Evolutionary conservation across 2,888 invertebrate species (phyloP), one percentile per base, ranked within the genome.

Genomic region (Crematogaster levior): DNA sequence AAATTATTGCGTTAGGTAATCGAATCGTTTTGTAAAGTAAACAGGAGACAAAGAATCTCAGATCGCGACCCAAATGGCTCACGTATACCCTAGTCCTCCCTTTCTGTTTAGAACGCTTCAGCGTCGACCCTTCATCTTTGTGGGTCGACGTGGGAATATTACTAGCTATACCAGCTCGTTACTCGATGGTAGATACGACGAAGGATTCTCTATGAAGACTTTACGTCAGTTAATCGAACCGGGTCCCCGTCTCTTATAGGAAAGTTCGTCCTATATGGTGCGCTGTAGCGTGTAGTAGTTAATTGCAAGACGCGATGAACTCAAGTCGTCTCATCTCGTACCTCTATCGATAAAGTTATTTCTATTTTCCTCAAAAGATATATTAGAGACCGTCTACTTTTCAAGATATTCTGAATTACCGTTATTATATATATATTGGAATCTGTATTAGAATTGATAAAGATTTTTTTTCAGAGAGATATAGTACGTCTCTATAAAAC

Each of bases 111-210:
- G 27, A 37, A 30, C 34, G 21, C 46, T 56, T 34, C 12, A 40
- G 3, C 40, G 34, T 70, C 80, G 61, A 68, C 63, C 72, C 80
- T 74, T 4, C 77, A 27, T 60, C 70, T 24, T 51, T 56, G 65
- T 60, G 46, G 24, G 51, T 74, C 83, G 82, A 74, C 87, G 88
- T 91, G 89, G 89, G 90, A 90, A 90, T 90, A 86, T 88, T 85
- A 86, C 81, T 86, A 81, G 85, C 77, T 75, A 88, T 81, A 72
- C 84, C 63, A 77, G 74, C 88, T 89, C 88, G 90, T 91, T 90
- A 91, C 87, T 86, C 81, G 84, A 88, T 80, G 75, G 63, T 53
- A 79, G 83, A 84, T 77, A 85, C 80, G 79, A 46, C 21, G 63
- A 65, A 84, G 85, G 81, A 86, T 84, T 68, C 79, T 86, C 80